These are phyloP conservation scores for Gastrophryne carolinensis DNA, from an alignment of 2,797 vertebrate genomes.

Conservation along the genomic window DNA sequence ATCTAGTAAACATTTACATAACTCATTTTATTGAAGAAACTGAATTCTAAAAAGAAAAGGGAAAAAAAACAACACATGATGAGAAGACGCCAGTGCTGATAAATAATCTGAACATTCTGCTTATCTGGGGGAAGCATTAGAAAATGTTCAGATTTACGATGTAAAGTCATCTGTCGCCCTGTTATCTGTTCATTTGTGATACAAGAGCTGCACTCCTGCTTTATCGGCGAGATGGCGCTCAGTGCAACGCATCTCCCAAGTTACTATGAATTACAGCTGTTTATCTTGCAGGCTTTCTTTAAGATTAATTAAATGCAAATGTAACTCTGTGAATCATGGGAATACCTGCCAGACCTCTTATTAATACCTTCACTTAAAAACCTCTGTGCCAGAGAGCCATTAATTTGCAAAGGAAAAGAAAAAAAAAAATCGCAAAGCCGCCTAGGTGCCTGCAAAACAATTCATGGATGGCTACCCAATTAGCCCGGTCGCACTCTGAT, in stretches of 20 bases:
- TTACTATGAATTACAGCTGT: constrained; percentile 81
- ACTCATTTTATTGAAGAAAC: constrained; percentile 24
- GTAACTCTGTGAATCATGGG: constrained; percentile 74
- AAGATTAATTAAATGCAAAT: constrained; percentile 86
- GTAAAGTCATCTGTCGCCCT: constrained; percentile 64
- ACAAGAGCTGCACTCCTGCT: constrained; percentile 70
- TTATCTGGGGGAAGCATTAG: constrained; percentile 66
- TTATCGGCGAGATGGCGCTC: constrained; percentile 72
- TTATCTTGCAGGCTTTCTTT: constrained; percentile 81
- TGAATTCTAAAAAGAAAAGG: constrained; percentile 69
- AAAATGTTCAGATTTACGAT: constrained; percentile 65
- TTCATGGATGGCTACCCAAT: constrained; percentile 72
- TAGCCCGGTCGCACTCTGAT: constrained; percentile 66
- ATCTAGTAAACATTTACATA: constrained; percentile 12
- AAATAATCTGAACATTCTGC: constrained; percentile 60
- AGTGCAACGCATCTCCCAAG: constrained; percentile 69
- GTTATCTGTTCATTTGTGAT: constrained; percentile 69
- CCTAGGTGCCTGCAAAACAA: constrained; percentile 69
- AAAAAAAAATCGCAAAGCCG: constrained; percentile 56
- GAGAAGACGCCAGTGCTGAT: constrained; percentile 52
- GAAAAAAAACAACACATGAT: constrained; percentile 57
- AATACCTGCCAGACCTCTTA: constrained; percentile 83
- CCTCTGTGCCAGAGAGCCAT: constrained; percentile 73
- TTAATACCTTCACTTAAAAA: constrained; percentile 83
- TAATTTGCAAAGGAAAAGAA: constrained; percentile 68